A percentile compares a stretch with the other conserved stretches of the same genome.
Evolutionary conservation across 2,797 vertebrate genomes (phyloP).

Genomic region (Darevskia mixta): DNA sequence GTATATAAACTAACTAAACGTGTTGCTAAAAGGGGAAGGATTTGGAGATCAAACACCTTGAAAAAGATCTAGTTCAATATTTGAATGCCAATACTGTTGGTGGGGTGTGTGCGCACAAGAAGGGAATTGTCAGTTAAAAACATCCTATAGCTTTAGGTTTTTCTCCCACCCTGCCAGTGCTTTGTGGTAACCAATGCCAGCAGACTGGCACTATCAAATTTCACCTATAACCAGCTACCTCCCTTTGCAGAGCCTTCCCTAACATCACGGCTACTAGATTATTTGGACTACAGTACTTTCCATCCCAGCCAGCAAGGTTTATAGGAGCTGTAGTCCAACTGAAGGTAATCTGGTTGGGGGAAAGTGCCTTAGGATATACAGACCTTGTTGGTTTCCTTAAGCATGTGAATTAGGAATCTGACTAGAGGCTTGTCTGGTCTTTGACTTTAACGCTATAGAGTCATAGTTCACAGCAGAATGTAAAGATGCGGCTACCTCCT

Average conservation of each 20-base stretch:
- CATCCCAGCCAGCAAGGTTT: no score
- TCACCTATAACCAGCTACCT: not conserved
- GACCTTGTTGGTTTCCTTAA: not conserved
- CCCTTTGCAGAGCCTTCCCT: no score
- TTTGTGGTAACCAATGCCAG: not conserved
- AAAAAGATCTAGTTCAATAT: not conserved
- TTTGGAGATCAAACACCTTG: not conserved
- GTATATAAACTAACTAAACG: conserved; percentile 5
- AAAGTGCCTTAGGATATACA: not conserved
- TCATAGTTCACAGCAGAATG: not conserved
- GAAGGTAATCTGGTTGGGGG: no score
- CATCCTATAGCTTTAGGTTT: not conserved
- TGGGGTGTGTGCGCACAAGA: not conserved
- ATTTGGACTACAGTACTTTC: no score
- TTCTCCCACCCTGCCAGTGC: not conserved
- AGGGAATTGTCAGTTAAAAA: not conserved
- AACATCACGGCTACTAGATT: not conserved
- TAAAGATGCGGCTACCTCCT: not conserved
- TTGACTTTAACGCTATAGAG: not conserved
- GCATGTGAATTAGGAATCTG: not conserved
- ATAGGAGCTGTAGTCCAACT: no score
- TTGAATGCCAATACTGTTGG: not conserved
- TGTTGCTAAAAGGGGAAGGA: conserved; percentile 41
- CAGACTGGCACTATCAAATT: not conserved
- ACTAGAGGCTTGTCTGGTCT: not conserved